Evolutionary conservation across 2,113 vertebrate species (phyloP), one percentile per base, ranked within the genome.

Genomic region (Sebastes fasciatus): DNA sequence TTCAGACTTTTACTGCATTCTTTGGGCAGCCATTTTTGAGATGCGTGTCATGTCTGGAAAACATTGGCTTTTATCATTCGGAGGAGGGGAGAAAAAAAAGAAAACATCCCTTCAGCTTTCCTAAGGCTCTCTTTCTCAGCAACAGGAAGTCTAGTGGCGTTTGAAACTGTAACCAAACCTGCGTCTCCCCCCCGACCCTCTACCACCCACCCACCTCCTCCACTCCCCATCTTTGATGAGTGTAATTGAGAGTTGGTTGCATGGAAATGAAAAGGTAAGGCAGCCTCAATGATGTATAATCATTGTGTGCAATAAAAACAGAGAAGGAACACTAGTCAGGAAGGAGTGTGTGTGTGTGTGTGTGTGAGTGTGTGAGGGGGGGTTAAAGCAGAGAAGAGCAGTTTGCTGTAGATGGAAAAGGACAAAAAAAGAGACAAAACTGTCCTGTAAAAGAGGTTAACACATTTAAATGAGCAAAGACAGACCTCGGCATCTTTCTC

Each of bases 211-310:
- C 23, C 5, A 26, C 72, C n/a, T 58, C 64, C 77, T 42, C 74
- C 52, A 14, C 79, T 62, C 58, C 49, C 67, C 65, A 90, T 78
- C 89, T 92, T 89, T 93, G 89, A 92, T 90, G 88, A 90, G 80
- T 60, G 60, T 92, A 91, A 91, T 89, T 89, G 82, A 75, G 90
- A 91, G 84, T 78, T 87, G 45, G 88, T 80, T 82, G 71, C 65
- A 46, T 93, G 77, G 84, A 92, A 93, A 94, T 93, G 86, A 93
- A 90, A 94, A 92, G 89, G 89, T 84, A 91, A 45, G 67, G 48
- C 82, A 52, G 82, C 71, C 82, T 85, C 82, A 79, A 82, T 91
- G 89, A 89, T 77, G 85, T 89, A 75, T 92, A 92, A 89, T 93
- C 89, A 91, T 65, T 2, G 63, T 19, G 70, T 3, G 49, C 83